Evolutionary conservation across 2,888 invertebrate genomes (phyloP), one percentile per base, ranked within the genome.

Genomic region (Ceriagrion tenellum): DNA sequence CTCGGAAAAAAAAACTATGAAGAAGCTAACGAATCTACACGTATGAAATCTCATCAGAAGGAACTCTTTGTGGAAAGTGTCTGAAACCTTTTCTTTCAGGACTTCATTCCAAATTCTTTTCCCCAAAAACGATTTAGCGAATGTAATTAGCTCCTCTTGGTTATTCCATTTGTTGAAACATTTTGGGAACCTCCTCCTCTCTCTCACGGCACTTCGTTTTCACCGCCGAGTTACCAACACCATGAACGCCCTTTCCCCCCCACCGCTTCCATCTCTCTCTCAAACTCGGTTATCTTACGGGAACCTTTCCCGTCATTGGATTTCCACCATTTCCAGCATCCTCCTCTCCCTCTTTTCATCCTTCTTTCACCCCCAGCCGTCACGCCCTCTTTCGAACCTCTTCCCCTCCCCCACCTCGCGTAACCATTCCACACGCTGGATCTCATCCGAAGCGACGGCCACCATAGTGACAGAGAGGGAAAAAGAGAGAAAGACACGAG

Each of bases 361-460:
- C 69, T 55, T 93, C 91, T 55, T 95, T 47, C 95, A 89, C 26
- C 69, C 69, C 69, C 1, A 59, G 47, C 20, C 59, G 59, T 59
- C 59, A 59, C 59, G 59, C 95, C 74, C 47, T 40, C 23, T 88
- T n/a, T 23, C 88, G 88, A 55, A 59, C 88, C 59, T 90, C 95
- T 95, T 95, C 30, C 89, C 74, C 90, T 26, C 47, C 40, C 55
- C 91, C 74, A 59, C 90, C 30, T 74, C 69, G 35, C 88, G 16
- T 56, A 40, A 88, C 95, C 59, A 90, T 74, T 95, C 88, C 95
- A 95, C 95, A 95, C 88, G 95, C 95, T 55, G 56, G 88, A 90
- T 89, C 55, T 89, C 89, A 89, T 89, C 89, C 89, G 55, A 89
- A 55, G 90, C 81, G 90, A 95, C 91, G 95, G 95, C 69, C 90